These are phyloP conservation scores for Apamea sordens DNA, from an alignment of 2,888 invertebrate genomes.

Conservation along the genomic window DNA sequence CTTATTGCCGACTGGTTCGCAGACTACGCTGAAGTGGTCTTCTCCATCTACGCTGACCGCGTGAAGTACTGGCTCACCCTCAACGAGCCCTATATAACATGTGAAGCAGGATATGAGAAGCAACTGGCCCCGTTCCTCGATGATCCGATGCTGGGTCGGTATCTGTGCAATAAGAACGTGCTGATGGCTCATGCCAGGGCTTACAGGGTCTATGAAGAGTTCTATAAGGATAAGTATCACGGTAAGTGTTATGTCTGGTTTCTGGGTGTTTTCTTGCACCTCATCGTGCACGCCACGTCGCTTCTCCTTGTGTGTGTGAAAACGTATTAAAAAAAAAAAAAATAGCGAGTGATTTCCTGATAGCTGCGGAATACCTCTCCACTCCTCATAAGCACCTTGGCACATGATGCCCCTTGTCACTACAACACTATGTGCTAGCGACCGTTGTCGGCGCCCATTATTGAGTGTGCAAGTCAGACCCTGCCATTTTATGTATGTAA, in stretches of 20 bases:
- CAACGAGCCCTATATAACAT: slow-evolving; percentile 90
- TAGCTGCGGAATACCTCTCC: too few relatives aligned
- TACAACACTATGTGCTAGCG: too few relatives aligned
- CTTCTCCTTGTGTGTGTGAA: too few relatives aligned
- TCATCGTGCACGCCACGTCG: too few relatives aligned
- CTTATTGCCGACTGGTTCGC: slow-evolving; percentile 89
- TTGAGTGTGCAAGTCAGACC: too few relatives aligned
- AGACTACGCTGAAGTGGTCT: slow-evolving; percentile 90
- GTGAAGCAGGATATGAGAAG: slow-evolving; percentile 50
- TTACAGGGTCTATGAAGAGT: slow-evolving; percentile 88
- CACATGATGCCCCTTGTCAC: too few relatives aligned
- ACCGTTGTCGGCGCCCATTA: too few relatives aligned
- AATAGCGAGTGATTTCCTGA: too few relatives aligned
- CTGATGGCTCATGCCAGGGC: slow-evolving; percentile 91
- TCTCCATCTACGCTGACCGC: slow-evolving; percentile 89
- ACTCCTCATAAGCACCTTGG: too few relatives aligned
- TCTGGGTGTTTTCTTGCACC: too few relatives aligned
- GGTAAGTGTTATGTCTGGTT: slow-evolving; percentile 72
- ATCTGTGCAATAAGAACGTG: slow-evolving; percentile 87
- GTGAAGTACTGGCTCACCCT: slow-evolving; percentile 93
- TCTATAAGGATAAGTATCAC: slow-evolving; percentile 85
- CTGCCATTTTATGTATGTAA: too few relatives aligned
- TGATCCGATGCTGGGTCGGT: slow-evolving; percentile 43
- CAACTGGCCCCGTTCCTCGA: slow-evolving; percentile 50
- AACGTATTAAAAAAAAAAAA: too few relatives aligned